Conservation (phyloP, 2,888 invertebrate species). For the Lasioglossum morio region DNA sequence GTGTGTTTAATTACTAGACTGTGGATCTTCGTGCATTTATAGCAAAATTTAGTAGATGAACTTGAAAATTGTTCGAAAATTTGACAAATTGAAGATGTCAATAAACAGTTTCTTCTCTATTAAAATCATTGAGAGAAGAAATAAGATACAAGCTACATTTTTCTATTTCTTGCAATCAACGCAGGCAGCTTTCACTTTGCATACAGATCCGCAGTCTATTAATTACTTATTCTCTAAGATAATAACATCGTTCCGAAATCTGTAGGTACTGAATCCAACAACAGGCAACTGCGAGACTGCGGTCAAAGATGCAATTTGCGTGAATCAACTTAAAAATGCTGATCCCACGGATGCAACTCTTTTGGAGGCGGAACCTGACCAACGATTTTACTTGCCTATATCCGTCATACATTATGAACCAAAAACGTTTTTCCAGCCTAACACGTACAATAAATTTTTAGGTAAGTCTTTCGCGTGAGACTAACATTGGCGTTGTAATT, state of each 20-base stretch:
- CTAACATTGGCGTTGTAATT: neutral
- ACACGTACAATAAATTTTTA: conserved; percentile 85
- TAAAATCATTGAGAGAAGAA: no score
- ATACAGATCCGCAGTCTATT: neutral
- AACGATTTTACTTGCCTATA: neutral
- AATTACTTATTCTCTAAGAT: neutral
- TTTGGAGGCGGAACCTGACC: neutral
- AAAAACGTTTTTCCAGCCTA: neutral
- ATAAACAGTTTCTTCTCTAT: no score
- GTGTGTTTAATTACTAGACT: neutral
- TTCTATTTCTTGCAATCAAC: no score
- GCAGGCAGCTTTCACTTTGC: no score
- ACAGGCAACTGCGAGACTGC: neutral
- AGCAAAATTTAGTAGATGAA: no score
- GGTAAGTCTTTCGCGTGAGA: conserved; percentile 86
- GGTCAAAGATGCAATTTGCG: neutral
- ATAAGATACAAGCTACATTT: no score
- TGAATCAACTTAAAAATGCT: neutral
- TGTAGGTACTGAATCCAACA: neutral
- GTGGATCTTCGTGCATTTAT: no score
- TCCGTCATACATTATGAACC: neutral
- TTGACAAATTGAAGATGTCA: no score
- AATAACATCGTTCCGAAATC: neutral
- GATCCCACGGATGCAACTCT: neutral
- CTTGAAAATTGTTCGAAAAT: no score